phyloP scores from a whole-genome alignment of 2,888 invertebrate genomes.

The Sialis lutaria region DNA sequence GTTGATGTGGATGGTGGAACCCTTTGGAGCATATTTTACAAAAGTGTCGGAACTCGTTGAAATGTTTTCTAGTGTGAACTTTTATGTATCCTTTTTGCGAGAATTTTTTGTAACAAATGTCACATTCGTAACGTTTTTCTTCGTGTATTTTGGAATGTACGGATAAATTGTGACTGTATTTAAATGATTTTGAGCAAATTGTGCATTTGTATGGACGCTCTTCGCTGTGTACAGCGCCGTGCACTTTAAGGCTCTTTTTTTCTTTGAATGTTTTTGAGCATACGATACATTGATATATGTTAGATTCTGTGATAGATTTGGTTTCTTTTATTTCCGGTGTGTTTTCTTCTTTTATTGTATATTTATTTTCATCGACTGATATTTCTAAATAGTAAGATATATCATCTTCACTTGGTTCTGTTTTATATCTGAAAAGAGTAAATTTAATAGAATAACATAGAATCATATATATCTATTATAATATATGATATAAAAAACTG shows the following conservation, averaged over 20 bases:
- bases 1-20: not conserved
- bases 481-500: too few relatives aligned
- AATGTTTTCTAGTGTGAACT: not conserved
- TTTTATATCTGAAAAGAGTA: too few relatives aligned
- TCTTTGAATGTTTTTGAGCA: not conserved
- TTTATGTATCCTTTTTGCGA: constrained; percentile 16
- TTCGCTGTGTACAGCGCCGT: not conserved
- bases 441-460: too few relatives aligned
- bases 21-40: not conserved
- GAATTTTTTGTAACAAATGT: constrained; percentile 27
- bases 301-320: too few relatives aligned
- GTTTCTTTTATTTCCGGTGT: too few relatives aligned
- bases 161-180: not conserved
- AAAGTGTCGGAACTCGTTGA: not conserved
- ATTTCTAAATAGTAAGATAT: too few relatives aligned
- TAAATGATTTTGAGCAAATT: not conserved
- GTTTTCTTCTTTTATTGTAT: too few relatives aligned
- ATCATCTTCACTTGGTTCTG: too few relatives aligned
- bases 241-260: not conserved
- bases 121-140: constrained; percentile 15
- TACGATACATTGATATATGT: not conserved
- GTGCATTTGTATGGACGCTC: not conserved
- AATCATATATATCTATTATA: too few relatives aligned
- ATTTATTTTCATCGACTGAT: too few relatives aligned
- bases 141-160: constrained; percentile 1